Evolutionary conservation across 2,888 invertebrate genomes (phyloP).

Genomic region (Thecocarcelia acutangulata): DNA sequence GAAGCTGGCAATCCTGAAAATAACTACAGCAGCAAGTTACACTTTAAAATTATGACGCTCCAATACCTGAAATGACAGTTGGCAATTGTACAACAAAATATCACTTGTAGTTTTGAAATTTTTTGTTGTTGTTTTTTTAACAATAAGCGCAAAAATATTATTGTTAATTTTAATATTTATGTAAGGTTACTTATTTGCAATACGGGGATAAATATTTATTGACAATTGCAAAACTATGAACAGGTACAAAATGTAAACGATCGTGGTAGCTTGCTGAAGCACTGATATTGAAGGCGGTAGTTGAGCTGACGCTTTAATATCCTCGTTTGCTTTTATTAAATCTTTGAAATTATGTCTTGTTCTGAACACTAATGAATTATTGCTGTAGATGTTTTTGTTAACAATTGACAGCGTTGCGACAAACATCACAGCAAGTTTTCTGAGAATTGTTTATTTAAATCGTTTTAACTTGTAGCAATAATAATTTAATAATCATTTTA

Average conservation of each 20-base stretch:
- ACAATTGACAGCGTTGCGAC: conserved; percentile 26
- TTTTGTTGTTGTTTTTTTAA: conserved; percentile 30
- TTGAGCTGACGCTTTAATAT: not conserved
- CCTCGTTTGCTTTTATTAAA: conserved; percentile 38
- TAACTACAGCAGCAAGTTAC: conserved; percentile 17
- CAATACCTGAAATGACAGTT: conserved; percentile 50
- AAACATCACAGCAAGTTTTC: conserved; percentile 31
- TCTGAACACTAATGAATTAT: conserved; percentile 62
- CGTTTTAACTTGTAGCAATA: conserved; percentile 21
- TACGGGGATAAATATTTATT: conserved; percentile 42
- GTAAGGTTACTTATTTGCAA: conserved; percentile 33
- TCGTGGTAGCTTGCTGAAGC: not conserved
- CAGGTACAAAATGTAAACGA: not conserved
- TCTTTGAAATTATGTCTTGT: conserved; percentile 63
- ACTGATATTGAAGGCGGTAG: conserved; percentile 26
- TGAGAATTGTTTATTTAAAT: conserved; percentile 32
- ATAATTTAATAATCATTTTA: conserved; percentile 28
- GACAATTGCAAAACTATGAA: conserved; percentile 6
- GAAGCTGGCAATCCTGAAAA: conserved; percentile 25
- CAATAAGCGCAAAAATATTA: conserved; percentile 33
- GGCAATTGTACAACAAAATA: conserved; percentile 55
- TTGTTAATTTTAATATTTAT: conserved; percentile 59
- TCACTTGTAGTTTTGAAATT: conserved; percentile 44
- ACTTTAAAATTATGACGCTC: conserved; percentile 60
- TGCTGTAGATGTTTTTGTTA: conserved; percentile 2